phyloP scores from a whole-genome alignment of 2,113 vertebrate genomes.

The Rattus rattus region DNA sequence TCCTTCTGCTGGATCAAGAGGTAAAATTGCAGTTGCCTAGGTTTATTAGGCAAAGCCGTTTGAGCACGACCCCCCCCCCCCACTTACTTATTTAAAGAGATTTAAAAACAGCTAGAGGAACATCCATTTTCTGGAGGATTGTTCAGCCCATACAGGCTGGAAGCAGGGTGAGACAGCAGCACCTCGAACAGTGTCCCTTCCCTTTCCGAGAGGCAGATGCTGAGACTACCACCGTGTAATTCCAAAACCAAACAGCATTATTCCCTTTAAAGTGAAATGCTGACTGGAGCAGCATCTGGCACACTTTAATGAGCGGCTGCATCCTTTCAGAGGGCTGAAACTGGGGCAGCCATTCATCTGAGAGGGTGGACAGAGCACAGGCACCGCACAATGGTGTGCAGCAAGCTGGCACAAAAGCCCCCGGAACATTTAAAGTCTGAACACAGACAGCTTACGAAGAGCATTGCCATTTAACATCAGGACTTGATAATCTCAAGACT shows the following conservation, averaged over 20 bases:
- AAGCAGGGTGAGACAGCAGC: rapidly evolving
- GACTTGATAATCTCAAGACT: neutral
- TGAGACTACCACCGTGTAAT: neutral
- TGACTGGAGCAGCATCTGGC: slow-evolving; percentile 68
- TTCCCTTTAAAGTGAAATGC: slow-evolving; percentile 49
- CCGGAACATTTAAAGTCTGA: neutral
- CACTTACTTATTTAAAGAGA: neutral
- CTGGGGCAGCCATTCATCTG: slow-evolving; percentile 71
- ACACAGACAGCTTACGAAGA: neutral
- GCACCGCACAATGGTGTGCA: neutral
- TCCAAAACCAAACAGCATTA: neutral
- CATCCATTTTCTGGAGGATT: neutral
- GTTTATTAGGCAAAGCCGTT: rapidly evolving
- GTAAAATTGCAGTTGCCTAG: neutral
- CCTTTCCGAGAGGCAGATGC: slow-evolving; percentile 56
- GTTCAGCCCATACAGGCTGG: neutral
- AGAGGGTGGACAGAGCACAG: slow-evolving; percentile 50
- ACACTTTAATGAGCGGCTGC: slow-evolving; percentile 50
- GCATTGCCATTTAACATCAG: neutral
- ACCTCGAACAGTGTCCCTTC: slow-evolving; percentile 39
- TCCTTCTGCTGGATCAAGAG: neutral
- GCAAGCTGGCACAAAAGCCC: neutral
- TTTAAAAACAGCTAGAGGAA: neutral
- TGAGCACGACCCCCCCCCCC: too few relatives aligned
- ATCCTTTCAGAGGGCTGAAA: slow-evolving; percentile 75